Conservation (phyloP, 1,140 invertebrate genomes). For the Agraylea sexmaculata region DNA sequence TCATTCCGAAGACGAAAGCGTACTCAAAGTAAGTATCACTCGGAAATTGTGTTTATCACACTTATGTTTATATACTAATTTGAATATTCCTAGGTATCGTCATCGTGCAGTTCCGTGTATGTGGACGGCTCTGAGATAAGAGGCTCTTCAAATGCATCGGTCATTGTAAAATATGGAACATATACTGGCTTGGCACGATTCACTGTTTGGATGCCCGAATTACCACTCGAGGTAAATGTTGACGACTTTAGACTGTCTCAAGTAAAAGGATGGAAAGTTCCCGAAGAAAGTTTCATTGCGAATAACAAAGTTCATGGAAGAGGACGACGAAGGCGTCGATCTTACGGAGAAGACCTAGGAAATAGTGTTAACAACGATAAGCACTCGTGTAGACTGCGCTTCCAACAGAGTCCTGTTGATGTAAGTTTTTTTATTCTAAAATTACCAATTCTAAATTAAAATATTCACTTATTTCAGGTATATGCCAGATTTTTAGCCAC, state of each 20-base stretch:
- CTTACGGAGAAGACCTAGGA: slow-evolving; percentile 37
- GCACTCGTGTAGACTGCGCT: slow-evolving; percentile 63
- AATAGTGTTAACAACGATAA: slow-evolving; percentile 46
- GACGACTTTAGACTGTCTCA: slow-evolving; percentile 82
- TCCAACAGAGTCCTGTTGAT: slow-evolving; percentile 84
- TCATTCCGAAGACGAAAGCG: slow-evolving; percentile 88
- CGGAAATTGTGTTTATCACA: slow-evolving; percentile 5
- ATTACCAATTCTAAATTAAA: not conserved
- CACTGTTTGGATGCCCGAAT: slow-evolving; percentile 94
- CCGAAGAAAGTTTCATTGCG: slow-evolving; percentile 50
- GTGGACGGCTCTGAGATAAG: slow-evolving; percentile 92
- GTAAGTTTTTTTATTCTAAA: slow-evolving; percentile 27
- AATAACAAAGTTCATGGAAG: slow-evolving; percentile 41
- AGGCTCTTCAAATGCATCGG: slow-evolving; percentile 87
- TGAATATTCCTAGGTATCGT: slow-evolving; percentile 62
- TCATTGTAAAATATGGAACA: slow-evolving; percentile 87
- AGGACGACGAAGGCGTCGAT: slow-evolving; percentile 32
- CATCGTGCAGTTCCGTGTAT: slow-evolving; percentile 92
- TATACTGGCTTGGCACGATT: slow-evolving; percentile 80
- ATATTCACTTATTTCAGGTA: slow-evolving; percentile 28
- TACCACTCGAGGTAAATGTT: slow-evolving; percentile 80
- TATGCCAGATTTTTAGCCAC: slow-evolving; percentile 82
- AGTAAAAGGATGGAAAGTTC: slow-evolving; percentile 60
- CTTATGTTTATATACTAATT: too few species aligned
- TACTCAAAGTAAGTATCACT: slow-evolving; percentile 70